Evolutionary conservation across 2,888 invertebrate genomes (phyloP).

Genomic region (Carcina quercana): DNA sequence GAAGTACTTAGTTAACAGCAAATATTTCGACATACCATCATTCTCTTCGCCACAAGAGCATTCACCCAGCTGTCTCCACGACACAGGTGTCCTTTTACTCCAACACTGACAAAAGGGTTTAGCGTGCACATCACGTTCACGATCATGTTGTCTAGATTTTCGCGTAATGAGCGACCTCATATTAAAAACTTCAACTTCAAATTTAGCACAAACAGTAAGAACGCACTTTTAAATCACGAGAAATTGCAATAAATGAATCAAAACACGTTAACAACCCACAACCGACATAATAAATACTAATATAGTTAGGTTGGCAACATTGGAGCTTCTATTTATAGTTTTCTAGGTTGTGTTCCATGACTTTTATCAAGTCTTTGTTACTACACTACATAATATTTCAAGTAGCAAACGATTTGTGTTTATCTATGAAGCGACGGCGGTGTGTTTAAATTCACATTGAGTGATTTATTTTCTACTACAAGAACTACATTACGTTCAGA

Average conservation of each 20-base stretch:
- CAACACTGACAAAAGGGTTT: constrained; percentile 55
- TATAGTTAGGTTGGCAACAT: neutral
- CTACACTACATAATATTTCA: no score
- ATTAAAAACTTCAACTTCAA: constrained; percentile 11
- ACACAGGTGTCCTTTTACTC: constrained; percentile 32
- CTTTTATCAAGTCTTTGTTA: no score
- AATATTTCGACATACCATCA: constrained; percentile 44
- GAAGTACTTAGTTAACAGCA: no score
- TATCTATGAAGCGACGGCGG: no score
- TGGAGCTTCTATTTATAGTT: no score
- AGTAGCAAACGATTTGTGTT: no score
- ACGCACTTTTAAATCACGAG: constrained; percentile 4
- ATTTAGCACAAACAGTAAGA: constrained; percentile 8
- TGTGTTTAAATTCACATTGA: no score
- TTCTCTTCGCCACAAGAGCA: constrained; percentile 74
- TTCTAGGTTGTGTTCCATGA: no score
- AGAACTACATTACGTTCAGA: no score
- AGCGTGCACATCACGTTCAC: constrained; percentile 23
- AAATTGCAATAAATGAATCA: neutral
- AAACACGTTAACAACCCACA: neutral
- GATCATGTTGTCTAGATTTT: constrained; percentile 12
- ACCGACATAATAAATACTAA: neutral
- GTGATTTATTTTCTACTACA: no score
- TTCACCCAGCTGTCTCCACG: constrained; percentile 35
- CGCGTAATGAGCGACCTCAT: constrained; percentile 9